A percentile compares a stretch with the other conserved stretches of the same genome.
These are phyloP conservation scores for Neocrepidodera transversa DNA, from an alignment of 2,888 invertebrate species.

Conservation along the genomic window DNA sequence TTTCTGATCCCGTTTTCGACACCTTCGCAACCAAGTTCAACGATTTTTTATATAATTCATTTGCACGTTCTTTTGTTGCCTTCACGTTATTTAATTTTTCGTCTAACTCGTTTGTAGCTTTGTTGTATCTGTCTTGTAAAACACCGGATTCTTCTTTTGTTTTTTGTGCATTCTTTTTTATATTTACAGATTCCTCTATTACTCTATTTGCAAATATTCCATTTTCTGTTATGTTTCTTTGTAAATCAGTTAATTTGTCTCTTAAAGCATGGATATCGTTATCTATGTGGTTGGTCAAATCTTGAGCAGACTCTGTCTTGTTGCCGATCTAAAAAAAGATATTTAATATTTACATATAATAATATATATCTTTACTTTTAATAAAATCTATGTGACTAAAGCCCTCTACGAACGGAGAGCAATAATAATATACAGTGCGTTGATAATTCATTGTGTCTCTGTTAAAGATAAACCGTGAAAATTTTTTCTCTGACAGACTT, in stretches of 20 bases:
- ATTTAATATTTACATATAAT: too few relatives aligned
- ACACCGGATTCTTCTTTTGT: slow-evolving; percentile 71
- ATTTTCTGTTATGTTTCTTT: slow-evolving; percentile 82
- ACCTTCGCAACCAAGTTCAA: slow-evolving; percentile 74
- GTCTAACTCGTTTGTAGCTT: slow-evolving; percentile 74
- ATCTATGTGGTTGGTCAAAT: slow-evolving; percentile 79
- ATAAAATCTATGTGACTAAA: too few relatives aligned
- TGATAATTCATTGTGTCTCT: too few relatives aligned
- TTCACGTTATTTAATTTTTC: slow-evolving; percentile 78
- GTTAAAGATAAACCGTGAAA: too few relatives aligned
- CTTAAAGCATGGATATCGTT: slow-evolving; percentile 77
- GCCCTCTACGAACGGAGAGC: too few relatives aligned
- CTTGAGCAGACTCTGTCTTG: slow-evolving; percentile 81
- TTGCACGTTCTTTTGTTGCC: slow-evolving; percentile 79
- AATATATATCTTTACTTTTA: too few relatives aligned
- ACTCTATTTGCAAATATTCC: slow-evolving; percentile 83
- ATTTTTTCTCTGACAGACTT: too few relatives aligned
- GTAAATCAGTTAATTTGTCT: slow-evolving; percentile 74
- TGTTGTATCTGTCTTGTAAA: slow-evolving; percentile 74
- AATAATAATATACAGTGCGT: too few relatives aligned
- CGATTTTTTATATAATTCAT: slow-evolving; percentile 78
- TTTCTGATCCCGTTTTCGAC: slow-evolving; percentile 53
- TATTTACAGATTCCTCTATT: slow-evolving; percentile 75
- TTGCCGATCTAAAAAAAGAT: slow-evolving; percentile 71
- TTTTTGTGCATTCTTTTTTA: slow-evolving; percentile 74